phyloP scores from a whole-genome alignment of 2,797 vertebrate species.

The Anableps anableps region DNA sequence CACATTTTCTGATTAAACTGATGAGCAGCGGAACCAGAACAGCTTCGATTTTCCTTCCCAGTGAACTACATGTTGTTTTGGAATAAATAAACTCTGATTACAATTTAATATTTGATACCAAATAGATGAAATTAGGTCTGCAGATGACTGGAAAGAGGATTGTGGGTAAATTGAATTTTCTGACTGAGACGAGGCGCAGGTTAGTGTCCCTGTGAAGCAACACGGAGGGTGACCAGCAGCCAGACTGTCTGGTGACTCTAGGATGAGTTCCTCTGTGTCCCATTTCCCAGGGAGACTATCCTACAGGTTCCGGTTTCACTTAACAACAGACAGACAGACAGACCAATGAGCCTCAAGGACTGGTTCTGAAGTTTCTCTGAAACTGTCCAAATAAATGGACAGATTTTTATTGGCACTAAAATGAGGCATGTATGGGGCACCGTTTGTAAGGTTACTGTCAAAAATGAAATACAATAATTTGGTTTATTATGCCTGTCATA shows the following conservation, averaged over 20 bases:
- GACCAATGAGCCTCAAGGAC: not conserved
- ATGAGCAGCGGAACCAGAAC: not conserved
- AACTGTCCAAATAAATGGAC: too few relatives aligned
- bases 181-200: not conserved
- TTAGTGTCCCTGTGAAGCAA: not conserved
- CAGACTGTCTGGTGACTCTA: slow-evolving; percentile 51
- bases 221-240: slow-evolving; percentile 15
- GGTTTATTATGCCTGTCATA: too few relatives aligned
- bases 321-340: not conserved
- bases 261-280: not conserved
- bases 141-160: not conserved
- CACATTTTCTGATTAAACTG: slow-evolving; percentile 1
- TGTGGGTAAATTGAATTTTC: not conserved
- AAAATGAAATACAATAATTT: too few relatives aligned
- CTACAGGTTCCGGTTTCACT: slow-evolving; percentile 25
- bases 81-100: not conserved
- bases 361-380: not conserved
- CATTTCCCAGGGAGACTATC: slow-evolving; percentile 7
- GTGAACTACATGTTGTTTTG: not conserved
- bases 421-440: too few relatives aligned
- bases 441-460: too few relatives aligned
- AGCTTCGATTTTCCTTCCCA: slow-evolving; percentile 3
- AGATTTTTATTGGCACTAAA: too few relatives aligned
- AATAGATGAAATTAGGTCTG: not conserved
- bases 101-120: not conserved